A percentile compares a stretch with the other conserved stretches of the same genome.
Conservation (phyloP, 1,140 invertebrate genomes). For the Contarinia nasturtii region DNA sequence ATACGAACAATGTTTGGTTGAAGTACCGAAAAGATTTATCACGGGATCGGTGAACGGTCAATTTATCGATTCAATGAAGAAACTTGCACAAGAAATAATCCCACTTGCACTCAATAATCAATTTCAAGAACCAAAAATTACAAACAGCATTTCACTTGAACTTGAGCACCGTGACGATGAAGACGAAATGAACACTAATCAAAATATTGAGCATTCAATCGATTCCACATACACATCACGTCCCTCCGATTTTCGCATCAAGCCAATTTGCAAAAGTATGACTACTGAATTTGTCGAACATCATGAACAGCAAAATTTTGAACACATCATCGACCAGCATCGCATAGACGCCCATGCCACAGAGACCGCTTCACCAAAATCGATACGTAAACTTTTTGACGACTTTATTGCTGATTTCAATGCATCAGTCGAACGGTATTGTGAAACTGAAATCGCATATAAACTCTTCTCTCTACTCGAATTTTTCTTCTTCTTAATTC, state of each 20-base stretch:
- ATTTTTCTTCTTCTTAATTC: constrained; percentile 3
- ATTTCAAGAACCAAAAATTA: constrained; percentile 20
- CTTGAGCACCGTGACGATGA: not conserved
- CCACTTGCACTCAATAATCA: constrained; percentile 17
- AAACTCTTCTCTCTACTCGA: no score
- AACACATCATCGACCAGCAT: constrained; percentile 5
- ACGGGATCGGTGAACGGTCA: constrained; percentile 35
- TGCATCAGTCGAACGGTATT: no score
- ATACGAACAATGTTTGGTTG: constrained; percentile 25
- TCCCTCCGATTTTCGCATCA: constrained; percentile 24
- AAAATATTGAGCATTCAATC: constrained; percentile 3
- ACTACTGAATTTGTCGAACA: constrained; percentile 17
- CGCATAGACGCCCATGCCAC: no score
- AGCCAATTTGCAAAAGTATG: constrained; percentile 10
- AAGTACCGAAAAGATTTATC: constrained; percentile 42
- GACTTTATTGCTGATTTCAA: not conserved
- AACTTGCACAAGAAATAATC: constrained; percentile 15
- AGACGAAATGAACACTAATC: not conserved
- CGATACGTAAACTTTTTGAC: not conserved
- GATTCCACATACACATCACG: constrained; percentile 22
- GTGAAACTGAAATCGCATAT: no score
- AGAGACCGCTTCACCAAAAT: not conserved
- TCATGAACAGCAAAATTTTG: no score
- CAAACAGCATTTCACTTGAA: constrained; percentile 1
- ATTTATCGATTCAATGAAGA: constrained; percentile 31